phyloP scores from a whole-genome alignment of 2,888 invertebrate species.

The Dryocosmus kuriphilus region DNA sequence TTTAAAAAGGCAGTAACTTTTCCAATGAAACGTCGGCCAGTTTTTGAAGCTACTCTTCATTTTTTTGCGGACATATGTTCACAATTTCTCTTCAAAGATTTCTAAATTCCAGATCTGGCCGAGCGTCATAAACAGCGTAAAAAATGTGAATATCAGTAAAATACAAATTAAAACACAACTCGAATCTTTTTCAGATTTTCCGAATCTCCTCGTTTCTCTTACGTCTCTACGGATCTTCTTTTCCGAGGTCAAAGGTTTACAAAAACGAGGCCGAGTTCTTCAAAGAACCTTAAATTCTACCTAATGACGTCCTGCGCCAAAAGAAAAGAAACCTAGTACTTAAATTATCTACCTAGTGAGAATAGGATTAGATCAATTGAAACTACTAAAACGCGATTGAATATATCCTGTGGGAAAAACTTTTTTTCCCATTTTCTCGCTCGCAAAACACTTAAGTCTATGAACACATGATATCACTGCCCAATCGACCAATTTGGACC shows the following conservation, averaged over 20 bases:
- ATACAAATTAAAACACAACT: slow-evolving; percentile 19
- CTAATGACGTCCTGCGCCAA: slow-evolving; percentile 76
- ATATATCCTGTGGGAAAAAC: slow-evolving; percentile 51
- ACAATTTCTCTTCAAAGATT: too few species aligned
- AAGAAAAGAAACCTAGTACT: slow-evolving; percentile 64
- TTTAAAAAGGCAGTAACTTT: neutral
- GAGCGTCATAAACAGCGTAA: too few species aligned
- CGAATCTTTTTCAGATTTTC: slow-evolving; percentile 20
- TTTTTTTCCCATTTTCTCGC: slow-evolving; percentile 52
- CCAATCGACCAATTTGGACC: slow-evolving; percentile 76
- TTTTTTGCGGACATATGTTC: too few species aligned
- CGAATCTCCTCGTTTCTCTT: slow-evolving; percentile 54
- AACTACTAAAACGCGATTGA: slow-evolving; percentile 67
- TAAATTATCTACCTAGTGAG: slow-evolving; percentile 62
- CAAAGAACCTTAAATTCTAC: slow-evolving; percentile 69
- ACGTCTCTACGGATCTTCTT: slow-evolving; percentile 48
- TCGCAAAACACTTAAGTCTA: slow-evolving; percentile 74
- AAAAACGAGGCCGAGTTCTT: slow-evolving; percentile 68
- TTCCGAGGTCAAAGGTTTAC: slow-evolving; percentile 57
- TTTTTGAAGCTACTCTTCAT: too few species aligned
- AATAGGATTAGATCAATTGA: slow-evolving; percentile 49
- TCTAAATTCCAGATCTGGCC: too few species aligned
- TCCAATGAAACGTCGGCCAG: too few species aligned
- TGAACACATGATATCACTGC: slow-evolving; percentile 78
- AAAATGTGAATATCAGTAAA: slow-evolving; percentile 11